Evolutionary conservation across 2,888 invertebrate genomes (phyloP).

Genomic region (Drosophila vallismaia): DNA sequence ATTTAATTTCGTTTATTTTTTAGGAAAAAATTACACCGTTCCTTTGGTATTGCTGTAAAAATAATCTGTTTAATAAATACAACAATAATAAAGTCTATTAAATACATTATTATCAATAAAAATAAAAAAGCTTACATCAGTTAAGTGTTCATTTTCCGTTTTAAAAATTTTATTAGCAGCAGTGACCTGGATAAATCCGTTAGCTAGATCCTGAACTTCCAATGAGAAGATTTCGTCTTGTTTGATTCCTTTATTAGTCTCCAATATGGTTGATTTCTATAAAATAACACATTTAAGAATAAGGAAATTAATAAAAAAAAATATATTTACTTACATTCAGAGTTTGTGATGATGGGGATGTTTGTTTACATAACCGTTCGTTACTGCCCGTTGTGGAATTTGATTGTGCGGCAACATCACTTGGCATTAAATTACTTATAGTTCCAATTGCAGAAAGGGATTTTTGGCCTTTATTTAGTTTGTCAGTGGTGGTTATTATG

Average conservation of each 20-base stretch:
- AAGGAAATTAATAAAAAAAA: background rate
- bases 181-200: conserved; percentile 52
- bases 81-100: conserved; percentile 90
- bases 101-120: background rate
- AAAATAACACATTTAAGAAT: background rate
- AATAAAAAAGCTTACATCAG: conserved; percentile 88
- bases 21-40: conserved; percentile 81
- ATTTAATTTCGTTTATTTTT: no score
- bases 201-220: conserved; percentile 55
- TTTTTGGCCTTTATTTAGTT: conserved; percentile 39
- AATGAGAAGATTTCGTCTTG: conserved; percentile 36
- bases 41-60: conserved; percentile 96
- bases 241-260: conserved; percentile 43
- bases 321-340: conserved; percentile 51
- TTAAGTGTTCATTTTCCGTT: conserved; percentile 87
- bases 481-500: conserved; percentile 40
- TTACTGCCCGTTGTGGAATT: conserved; percentile 43
- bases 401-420: conserved; percentile 44
- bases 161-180: conserved; percentile 54
- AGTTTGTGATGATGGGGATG: conserved; percentile 50
- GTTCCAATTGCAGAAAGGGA: conserved; percentile 17
- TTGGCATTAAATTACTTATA: conserved; percentile 44
- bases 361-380: conserved; percentile 39
- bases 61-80: conserved; percentile 85
- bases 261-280: conserved; percentile 55